Evolutionary conservation across 2,797 vertebrate genomes (phyloP), one percentile per base, ranked within the genome.

Genomic region (Ficedula albicollis): DNA sequence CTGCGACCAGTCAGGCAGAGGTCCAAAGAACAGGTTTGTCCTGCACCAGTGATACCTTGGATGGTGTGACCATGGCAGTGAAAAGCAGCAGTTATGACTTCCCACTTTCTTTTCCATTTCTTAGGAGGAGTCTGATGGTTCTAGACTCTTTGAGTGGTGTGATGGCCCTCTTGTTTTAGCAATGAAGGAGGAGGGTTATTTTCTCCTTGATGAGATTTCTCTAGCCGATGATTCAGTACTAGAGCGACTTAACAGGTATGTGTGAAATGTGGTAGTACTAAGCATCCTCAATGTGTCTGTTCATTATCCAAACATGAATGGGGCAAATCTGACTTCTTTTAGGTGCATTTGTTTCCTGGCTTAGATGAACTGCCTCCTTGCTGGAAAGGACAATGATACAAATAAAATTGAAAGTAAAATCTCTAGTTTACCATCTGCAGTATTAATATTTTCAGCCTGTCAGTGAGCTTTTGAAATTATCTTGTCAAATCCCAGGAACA

Each of bases 131-230:
- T 91, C 88, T 11, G 98, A 99, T 75, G 97, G 98, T 6, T 93
- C 98, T 67, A 98, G 98, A 36, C 98, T 99, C 44, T 99, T 99
- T 91, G 98, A 99, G 95, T 99, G 99, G 99, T 98, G 98, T 19
- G 99, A 99, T 69, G 99, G 99, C 12, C 99, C 99, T 38, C 97
- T 99, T 94, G 99, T 99, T 84, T 96, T 98, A 94, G 99, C 99
- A 64, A 99, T 99, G 98, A 99, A 98, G 87, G 98, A 99, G 62
- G 98, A 99, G 6, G 98, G 98, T 0, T 98, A 99, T 92, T 99
- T 99, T 26, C 98, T 99, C 43, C 98, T 99, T 97, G 99, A 99
- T 94, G 99, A 99, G 96, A 99, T 99, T 95, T 99, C 99, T 3
- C 95, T 99, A 91, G 99, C 99, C 38, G 99, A 99, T 38, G 99